phyloP scores from a whole-genome alignment of 2,113 vertebrate genomes.

The Falcunculus frontatus region DNA sequence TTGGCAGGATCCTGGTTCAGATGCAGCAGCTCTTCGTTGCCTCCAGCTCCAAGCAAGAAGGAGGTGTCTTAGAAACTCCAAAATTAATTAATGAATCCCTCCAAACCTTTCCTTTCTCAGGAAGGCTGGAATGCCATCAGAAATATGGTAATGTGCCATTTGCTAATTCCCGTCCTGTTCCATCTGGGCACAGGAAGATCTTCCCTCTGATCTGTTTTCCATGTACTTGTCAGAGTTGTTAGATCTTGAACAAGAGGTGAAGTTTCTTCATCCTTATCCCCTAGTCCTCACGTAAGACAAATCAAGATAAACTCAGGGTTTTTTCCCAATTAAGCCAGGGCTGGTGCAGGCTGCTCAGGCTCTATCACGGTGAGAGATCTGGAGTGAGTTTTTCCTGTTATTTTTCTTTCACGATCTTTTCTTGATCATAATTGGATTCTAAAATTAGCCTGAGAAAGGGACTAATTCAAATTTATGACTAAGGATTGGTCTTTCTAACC shows the following conservation, averaged over 20 bases:
- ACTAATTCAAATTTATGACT: neutral
- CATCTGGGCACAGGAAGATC: slow-evolving; percentile 43
- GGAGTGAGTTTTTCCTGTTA: neutral
- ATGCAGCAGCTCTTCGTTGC: neutral
- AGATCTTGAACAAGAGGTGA: slow-evolving; percentile 4
- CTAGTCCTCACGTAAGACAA: neutral
- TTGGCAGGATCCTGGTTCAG: neutral
- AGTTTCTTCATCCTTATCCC: neutral
- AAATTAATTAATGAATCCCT: neutral
- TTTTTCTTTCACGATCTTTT: slow-evolving; percentile 5
- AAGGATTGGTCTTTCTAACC: neutral
- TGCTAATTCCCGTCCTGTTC: slow-evolving; percentile 14
- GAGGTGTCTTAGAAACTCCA: neutral
- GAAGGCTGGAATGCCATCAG: slow-evolving; percentile 18
- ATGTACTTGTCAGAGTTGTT: slow-evolving; percentile 33
- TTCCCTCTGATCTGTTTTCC: slow-evolving; percentile 32
- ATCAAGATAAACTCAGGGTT: neutral
- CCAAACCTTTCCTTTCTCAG: neutral
- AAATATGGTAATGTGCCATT: slow-evolving; percentile 63
- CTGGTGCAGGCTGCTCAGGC: neutral
- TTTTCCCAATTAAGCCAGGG: neutral
- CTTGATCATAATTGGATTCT: slow-evolving; percentile 27
- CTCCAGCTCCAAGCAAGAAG: neutral
- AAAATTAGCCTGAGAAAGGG: neutral
- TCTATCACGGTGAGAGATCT: neutral